Evolutionary conservation across 2,113 vertebrate species (phyloP).

Genomic region (Octodon degus): DNA sequence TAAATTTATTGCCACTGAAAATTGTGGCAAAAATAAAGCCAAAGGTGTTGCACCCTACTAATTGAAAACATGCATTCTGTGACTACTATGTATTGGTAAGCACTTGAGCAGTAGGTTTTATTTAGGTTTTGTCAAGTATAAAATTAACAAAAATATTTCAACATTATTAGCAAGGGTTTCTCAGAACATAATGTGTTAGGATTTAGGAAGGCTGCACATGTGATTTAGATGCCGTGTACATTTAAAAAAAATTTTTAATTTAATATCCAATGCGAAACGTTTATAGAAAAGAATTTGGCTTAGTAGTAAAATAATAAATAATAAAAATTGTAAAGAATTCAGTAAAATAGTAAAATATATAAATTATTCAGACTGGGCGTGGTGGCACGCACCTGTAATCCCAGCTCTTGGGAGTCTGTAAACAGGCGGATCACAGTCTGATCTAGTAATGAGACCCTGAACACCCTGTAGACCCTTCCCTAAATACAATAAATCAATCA

Average conservation of each 20-base stretch:
- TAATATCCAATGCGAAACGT: not conserved
- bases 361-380: not conserved
- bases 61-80: slow-evolving; percentile 80
- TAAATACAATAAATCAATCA: no score
- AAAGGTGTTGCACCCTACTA: slow-evolving; percentile 69
- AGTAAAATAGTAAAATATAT: not conserved
- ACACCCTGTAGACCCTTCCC: no score
- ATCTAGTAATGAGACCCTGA: no score
- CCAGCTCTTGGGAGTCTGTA: no score
- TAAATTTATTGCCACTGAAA: slow-evolving; percentile 75
- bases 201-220: slow-evolving; percentile 38
- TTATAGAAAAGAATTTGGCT: not conserved
- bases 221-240: not conserved
- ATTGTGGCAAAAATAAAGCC: slow-evolving; percentile 71
- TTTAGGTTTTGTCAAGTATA: slow-evolving; percentile 67
- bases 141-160: slow-evolving; percentile 67
- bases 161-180: slow-evolving; percentile 70
- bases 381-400: no score
- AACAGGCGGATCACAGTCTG: no score
- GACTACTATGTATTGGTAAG: slow-evolving; percentile 68
- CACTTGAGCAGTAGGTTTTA: slow-evolving; percentile 68
- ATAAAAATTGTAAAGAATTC: not conserved
- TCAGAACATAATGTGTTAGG: slow-evolving; percentile 75
- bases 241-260: not conserved
- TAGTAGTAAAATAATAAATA: not conserved